Evolutionary conservation across 2,113 vertebrate species (phyloP), one percentile per base, ranked within the genome.

Genomic region (Tringa solitaria): DNA sequence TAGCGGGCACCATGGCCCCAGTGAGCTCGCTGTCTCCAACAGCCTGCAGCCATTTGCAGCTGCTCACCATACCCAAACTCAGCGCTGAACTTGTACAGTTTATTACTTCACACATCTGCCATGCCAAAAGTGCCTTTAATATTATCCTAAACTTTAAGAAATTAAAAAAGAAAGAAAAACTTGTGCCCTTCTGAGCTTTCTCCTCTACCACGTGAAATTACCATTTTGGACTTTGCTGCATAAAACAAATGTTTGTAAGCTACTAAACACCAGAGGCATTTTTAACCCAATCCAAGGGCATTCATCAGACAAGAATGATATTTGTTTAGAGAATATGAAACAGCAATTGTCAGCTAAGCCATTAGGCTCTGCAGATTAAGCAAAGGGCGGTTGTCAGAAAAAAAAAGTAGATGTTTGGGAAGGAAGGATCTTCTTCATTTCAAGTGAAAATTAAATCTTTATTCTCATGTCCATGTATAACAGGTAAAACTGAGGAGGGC

Each of bases 341-440:
- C 33, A 93, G 68, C 84, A 93, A 95, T 96, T 96, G 95, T 93
- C 54, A 19, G 67, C 84, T 75, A 90, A 95, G 80, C 90, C 97
- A 96, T 95, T 96, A 97, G 89, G 60, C 53, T 87, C 24, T 61
- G 57, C 74, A 90, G 82, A 97, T 96, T 97, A 95, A 96, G 92
- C 87, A 96, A 96, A 96, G 16, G 33, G 73, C 75, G 93, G 61
- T 76, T 63, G 78, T 51, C 79, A 87, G 65, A 6, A 56, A 93
- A 95, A 95, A n/a, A 92, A 89, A 96, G 72, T 27, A 92, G 79
- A 50, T 75, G 32, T 63, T 86, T 77, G 54, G 67, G 48, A 76
- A 93, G 86, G 70, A 75, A 89, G 22, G 14, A 75, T 88, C 80
- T 60, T 67, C 95, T 87, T 84, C 6, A 57, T 88, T 96, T 65